Percentiles rank a stretch among this genome's conserved stretches.
phyloP scores from a whole-genome alignment of 2,113 vertebrate genomes.

The Xenopus borealis region DNA sequence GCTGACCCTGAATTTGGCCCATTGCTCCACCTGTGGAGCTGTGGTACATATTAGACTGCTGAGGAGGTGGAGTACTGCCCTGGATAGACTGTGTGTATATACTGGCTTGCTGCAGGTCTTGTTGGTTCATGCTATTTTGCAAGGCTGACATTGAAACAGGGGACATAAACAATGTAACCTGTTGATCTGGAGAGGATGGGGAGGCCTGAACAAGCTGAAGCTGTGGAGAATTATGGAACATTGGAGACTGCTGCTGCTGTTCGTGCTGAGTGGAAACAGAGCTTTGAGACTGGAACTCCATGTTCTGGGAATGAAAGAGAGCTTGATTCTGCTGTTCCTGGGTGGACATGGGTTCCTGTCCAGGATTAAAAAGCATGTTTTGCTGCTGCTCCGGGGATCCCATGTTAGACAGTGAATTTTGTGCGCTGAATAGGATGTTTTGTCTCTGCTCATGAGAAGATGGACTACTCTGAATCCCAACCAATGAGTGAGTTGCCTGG shows the following conservation, averaged over 20 bases:
- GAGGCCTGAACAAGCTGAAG: slow-evolving; percentile 85
- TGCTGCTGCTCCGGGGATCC: slow-evolving; percentile 76
- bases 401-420: slow-evolving; percentile 33
- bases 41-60: slow-evolving; percentile 83
- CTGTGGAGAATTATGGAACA: slow-evolving; percentile 90
- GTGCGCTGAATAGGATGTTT: slow-evolving; percentile 40
- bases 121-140: slow-evolving; percentile 79
- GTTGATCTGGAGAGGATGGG: slow-evolving; percentile 72
- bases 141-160: slow-evolving; percentile 85
- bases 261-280: slow-evolving; percentile 70
- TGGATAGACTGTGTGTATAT: slow-evolving; percentile 86
- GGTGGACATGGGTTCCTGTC: slow-evolving; percentile 63
- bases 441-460: slow-evolving; percentile 67
- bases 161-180: slow-evolving; percentile 87
- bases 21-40: slow-evolving; percentile 75
- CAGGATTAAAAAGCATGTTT: slow-evolving; percentile 68
- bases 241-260: slow-evolving; percentile 71
- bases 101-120: slow-evolving; percentile 80
- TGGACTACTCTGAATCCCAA: slow-evolving; percentile 70
- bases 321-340: slow-evolving; percentile 81
- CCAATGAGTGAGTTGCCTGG: slow-evolving; percentile 77
- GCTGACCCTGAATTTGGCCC: slow-evolving; percentile 76
- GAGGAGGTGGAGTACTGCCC: slow-evolving; percentile 77
- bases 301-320: slow-evolving; percentile 83
- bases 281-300: slow-evolving; percentile 90